Evolutionary conservation across 2,888 invertebrate species (phyloP).

Genomic region (Sipha maydis): DNA sequence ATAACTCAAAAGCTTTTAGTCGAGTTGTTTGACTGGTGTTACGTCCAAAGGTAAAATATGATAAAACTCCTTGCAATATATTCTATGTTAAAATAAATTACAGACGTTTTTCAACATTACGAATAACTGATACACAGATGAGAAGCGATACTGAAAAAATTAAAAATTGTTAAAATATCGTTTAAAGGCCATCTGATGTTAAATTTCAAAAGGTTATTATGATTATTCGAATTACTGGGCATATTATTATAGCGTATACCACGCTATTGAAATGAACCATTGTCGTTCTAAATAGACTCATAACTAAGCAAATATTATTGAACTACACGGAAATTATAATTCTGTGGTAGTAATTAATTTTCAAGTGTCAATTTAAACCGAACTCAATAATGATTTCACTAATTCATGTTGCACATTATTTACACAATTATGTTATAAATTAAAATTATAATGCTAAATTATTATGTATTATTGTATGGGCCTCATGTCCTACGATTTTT

Average conservation of each 20-base stretch:
- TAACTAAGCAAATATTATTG: not conserved
- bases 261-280: not conserved
- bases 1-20: conserved; percentile 2
- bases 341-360: not conserved
- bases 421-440: not conserved
- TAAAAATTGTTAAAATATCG: not conserved
- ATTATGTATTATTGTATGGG: not conserved
- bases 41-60: conserved; percentile 11
- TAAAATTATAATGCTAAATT: not conserved
- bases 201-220: not conserved
- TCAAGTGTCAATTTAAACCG: not conserved
- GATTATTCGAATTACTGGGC: not conserved
- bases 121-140: not conserved
- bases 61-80: not conserved
- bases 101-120: not conserved
- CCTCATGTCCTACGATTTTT: not conserved
- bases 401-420: not conserved
- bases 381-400: not conserved
- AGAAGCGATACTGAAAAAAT: not conserved
- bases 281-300: not conserved
- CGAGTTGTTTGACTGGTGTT: not conserved
- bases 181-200: not conserved
- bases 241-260: not conserved
- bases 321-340: not conserved
- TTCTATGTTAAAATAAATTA: not conserved